A percentile compares a stretch with the other conserved stretches of the same genome.
phyloP scores from a whole-genome alignment of 2,113 vertebrate species.

The Garra rufa region DNA sequence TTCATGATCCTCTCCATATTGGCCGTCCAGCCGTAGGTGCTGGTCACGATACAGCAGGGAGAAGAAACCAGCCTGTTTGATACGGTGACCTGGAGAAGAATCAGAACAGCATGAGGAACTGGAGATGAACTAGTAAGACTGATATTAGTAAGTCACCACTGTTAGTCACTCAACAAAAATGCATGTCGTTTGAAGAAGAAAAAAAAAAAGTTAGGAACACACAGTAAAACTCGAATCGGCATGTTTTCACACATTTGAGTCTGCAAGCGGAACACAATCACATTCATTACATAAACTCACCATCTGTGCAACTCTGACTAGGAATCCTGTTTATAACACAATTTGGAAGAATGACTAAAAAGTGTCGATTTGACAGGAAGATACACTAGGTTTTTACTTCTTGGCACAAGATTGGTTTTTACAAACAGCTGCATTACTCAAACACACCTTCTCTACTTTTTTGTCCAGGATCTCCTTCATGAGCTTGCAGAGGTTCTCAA shows the following conservation, averaged over 20 bases:
- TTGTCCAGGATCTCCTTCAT: constrained; percentile 98
- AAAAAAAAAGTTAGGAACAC: too few species aligned
- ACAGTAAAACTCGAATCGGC: neutral
- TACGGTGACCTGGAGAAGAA: constrained; percentile 80
- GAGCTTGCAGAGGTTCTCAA: constrained; percentile 92
- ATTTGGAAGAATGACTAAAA: neutral
- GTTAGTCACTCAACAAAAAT: neutral
- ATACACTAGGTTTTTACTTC: too few species aligned
- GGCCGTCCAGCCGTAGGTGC: constrained; percentile 93
- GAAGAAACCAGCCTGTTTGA: constrained; percentile 93
- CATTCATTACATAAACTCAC: constrained; percentile 31
- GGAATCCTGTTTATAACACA: constrained; percentile 15
- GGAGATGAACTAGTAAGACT: neutral
- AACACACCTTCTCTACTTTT: constrained; percentile 92
- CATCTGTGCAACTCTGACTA: constrained; percentile 27
- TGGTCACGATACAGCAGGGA: constrained; percentile 94
- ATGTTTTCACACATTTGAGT: constrained; percentile 14
- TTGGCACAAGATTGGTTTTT: too few species aligned
- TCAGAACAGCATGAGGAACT: neutral
- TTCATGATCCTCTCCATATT: constrained; percentile 98
- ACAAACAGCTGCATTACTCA: neutral
- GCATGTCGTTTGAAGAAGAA: too few species aligned
- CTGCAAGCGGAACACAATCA: neutral
- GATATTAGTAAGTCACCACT: neutral
- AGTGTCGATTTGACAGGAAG: too few species aligned